Base-by-base conservation (phyloP, 1,140 invertebrate species). In the Chionoecetes opilio region DNA sequence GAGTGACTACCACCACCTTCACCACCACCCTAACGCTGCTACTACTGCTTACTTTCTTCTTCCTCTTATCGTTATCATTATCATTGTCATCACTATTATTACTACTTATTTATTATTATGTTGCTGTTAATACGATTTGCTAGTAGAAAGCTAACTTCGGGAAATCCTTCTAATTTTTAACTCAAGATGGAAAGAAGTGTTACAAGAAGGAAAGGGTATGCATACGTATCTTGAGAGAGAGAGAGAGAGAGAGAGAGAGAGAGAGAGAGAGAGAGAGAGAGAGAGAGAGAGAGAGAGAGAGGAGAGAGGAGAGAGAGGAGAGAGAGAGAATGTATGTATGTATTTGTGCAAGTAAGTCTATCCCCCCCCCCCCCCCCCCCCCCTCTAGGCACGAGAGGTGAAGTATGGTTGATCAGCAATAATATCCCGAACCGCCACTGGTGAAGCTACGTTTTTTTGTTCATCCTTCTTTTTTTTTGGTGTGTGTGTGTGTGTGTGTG, bases 231-330 rank as follows among this genome's bases (percentile, higher is more conserved):
- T 75, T 75, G 86, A 87, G 86, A 87, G 86, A 87, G 86, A 87
- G 86, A 87, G 86, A 87, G 86, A 87, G 86, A 87, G 86, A 35
- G 86, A 87, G 86, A 87, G 86, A 87, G 86, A 87, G 86, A 87
- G 86, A 37, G 35, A 88, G 86, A 88, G 86, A 88, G 86, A 88
- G 86, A 88, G 86, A 37, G 86, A 87, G 85, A 87, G 85, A 87
- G 85, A 87, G 85, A 87, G 85, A 34, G 85, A 87, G 85, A 87
- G 85, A 87, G 85, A 87, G 85, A 87, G 85, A 34, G 85, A 87
- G 85, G 34, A 32, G 34, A 32, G 34, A 32, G 34, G 85, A 34
- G 85, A 87, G 85, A 34, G 11, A 3, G 31, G 17, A 3, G 31
- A 53, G 21, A 9, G 46, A 53, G 21, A 9, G 2, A 53, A 3